These are phyloP conservation scores for Marcusenius ussheri DNA, from an alignment of 2,113 vertebrate genomes.

Conservation along the genomic window DNA sequence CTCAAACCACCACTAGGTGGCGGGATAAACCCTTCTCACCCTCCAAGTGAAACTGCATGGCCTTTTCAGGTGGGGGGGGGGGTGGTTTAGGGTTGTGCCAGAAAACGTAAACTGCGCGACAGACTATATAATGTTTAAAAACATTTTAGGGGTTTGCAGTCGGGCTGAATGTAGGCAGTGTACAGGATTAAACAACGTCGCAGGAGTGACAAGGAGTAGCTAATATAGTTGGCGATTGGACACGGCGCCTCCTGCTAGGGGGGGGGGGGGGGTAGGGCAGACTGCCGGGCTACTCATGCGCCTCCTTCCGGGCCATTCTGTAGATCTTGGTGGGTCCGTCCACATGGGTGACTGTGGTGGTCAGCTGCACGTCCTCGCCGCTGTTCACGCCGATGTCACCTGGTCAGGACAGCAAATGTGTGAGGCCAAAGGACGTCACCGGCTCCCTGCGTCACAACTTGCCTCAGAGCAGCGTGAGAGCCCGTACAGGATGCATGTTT, in stretches of 20 bases:
- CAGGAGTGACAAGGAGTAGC: background rate
- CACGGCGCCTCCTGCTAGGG: background rate
- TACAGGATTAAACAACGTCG: background rate
- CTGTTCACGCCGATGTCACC: slow-evolving; percentile 71
- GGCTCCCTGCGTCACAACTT: no score
- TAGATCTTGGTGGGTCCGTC: slow-evolving; percentile 89
- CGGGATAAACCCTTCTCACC: background rate
- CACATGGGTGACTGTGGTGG: slow-evolving; percentile 88
- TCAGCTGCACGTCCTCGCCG: slow-evolving; percentile 86
- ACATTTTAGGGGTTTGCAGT: background rate
- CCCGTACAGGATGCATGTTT: no score
- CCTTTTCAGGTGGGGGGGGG: background rate
- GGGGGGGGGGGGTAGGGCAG: slow-evolving; percentile 1
- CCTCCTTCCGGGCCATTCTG: slow-evolving; percentile 84
- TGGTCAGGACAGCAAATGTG: slow-evolving; percentile 34
- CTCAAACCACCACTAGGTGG: slow-evolving; percentile 1
- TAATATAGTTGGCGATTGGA: background rate
- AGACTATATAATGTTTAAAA: background rate
- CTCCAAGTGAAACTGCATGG: background rate
- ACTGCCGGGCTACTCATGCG: slow-evolving; percentile 69
- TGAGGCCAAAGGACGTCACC: background rate
- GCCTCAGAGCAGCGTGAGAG: no score
- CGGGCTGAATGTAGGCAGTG: background rate
- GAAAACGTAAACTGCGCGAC: background rate
- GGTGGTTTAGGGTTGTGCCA: background rate